Percentiles rank a stretch among this genome's conserved stretches.
phyloP scores from a whole-genome alignment of 2,888 invertebrate species.

The Phytoseiulus persimilis region DNA sequence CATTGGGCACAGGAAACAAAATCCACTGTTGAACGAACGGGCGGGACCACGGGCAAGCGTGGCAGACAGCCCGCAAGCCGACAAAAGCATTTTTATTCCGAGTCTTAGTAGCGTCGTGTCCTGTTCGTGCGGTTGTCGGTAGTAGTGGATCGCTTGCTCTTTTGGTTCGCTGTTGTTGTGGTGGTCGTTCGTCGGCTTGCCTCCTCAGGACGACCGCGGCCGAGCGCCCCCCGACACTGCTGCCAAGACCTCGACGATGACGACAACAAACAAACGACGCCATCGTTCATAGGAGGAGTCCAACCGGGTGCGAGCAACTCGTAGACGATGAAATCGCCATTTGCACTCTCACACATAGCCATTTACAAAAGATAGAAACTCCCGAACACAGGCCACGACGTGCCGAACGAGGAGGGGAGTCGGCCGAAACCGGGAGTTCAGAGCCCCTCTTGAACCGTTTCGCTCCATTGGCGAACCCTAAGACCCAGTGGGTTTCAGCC shows the following conservation, averaged over 20 bases:
- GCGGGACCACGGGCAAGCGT: background rate
- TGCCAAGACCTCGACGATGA: background rate
- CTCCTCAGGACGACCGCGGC: background rate
- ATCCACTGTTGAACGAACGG: background rate
- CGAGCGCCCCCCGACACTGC: background rate
- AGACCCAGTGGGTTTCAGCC: too few relatives aligned
- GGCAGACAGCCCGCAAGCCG: background rate
- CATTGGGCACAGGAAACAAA: background rate
- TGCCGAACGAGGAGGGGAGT: background rate
- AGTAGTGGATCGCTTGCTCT: background rate
- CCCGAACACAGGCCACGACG: background rate
- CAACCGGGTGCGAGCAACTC: background rate
- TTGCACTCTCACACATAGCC: background rate
- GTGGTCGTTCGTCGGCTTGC: background rate
- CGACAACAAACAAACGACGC: slow-evolving; percentile 5
- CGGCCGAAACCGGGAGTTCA: too few relatives aligned
- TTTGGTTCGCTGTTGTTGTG: background rate
- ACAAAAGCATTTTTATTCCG: background rate
- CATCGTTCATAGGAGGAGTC: background rate
- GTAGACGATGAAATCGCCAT: background rate
- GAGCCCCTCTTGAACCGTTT: too few relatives aligned
- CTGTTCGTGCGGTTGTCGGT: background rate
- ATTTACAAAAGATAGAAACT: background rate
- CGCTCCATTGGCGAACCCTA: too few relatives aligned
- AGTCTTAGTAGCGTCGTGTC: background rate